Evolutionary conservation across 92 coral and sea anemone species (phyloP).

Genomic region (Phenganax stokvisi): DNA sequence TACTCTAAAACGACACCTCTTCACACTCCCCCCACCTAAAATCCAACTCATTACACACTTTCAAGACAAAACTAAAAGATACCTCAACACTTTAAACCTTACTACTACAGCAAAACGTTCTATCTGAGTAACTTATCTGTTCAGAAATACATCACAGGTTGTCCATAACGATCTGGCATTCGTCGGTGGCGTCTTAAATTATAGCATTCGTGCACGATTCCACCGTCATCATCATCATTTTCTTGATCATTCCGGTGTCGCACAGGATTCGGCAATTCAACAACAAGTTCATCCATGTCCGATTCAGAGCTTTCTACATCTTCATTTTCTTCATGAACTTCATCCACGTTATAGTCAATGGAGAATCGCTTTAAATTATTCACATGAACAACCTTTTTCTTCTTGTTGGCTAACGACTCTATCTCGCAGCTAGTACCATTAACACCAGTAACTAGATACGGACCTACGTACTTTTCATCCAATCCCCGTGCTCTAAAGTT

Average conservation of each 20-base stretch:
- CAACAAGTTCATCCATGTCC: neutral
- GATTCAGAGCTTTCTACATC: neutral
- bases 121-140: neutral
- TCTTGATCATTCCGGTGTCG: neutral
- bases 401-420: neutral
- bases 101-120: neutral
- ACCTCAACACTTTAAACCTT: neutral
- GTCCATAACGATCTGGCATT: slow-evolving; percentile 8
- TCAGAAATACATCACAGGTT: neutral
- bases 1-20: neutral
- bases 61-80: neutral
- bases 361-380: slow-evolving; percentile 14
- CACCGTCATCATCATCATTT: neutral
- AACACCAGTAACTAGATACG: no score
- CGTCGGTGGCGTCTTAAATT: neutral
- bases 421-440: no score
- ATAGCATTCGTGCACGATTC: neutral
- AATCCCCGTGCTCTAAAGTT: no score
- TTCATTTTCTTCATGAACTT: neutral
- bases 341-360: slow-evolving; percentile 1
- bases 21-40: neutral
- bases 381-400: neutral
- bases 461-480: no score
- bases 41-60: neutral
- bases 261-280: neutral